Percentiles rank a stretch among this genome's conserved stretches.
These are phyloP conservation scores for Lithobates sylvaticus DNA, from an alignment of 2,797 vertebrate species.

Conservation along the genomic window DNA sequence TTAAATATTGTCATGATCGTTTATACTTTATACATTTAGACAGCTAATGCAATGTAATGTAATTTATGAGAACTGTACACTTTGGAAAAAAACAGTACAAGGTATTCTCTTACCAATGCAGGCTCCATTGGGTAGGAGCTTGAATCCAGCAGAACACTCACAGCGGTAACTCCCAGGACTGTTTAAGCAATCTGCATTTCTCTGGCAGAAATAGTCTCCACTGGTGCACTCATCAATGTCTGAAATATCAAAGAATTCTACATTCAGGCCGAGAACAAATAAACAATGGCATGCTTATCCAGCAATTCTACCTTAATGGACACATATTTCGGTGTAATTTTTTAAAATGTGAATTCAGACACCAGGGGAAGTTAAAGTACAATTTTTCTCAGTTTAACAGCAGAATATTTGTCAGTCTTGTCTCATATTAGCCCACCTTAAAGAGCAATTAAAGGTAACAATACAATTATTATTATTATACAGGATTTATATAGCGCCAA, in stretches of 20 bases:
- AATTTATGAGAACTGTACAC: background rate
- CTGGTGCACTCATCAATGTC: slow-evolving; percentile 86
- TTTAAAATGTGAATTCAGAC: no score
- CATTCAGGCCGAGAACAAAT: slow-evolving; percentile 9
- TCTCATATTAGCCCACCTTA: no score
- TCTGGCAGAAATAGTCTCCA: slow-evolving; percentile 81
- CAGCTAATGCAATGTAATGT: background rate
- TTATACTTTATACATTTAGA: background rate
- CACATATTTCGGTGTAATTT: background rate
- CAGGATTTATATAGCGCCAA: no score
- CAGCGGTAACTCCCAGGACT: slow-evolving; percentile 86
- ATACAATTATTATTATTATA: no score
- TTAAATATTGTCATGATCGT: background rate
- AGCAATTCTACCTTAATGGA: background rate
- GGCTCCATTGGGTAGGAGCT: slow-evolving; percentile 80
- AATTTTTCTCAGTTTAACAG: no score
- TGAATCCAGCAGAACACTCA: slow-evolving; percentile 83
- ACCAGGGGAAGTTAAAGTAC: no score
- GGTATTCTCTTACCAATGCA: slow-evolving; percentile 79
- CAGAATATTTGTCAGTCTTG: no score
- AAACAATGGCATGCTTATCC: background rate
- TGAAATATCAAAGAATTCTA: slow-evolving; percentile 67
- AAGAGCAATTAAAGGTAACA: no score
- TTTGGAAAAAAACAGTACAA: background rate
- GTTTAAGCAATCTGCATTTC: slow-evolving; percentile 86